These are phyloP conservation scores for Cuniculus paca DNA, from an alignment of 2,797 vertebrate genomes.

Conservation along the genomic window DNA sequence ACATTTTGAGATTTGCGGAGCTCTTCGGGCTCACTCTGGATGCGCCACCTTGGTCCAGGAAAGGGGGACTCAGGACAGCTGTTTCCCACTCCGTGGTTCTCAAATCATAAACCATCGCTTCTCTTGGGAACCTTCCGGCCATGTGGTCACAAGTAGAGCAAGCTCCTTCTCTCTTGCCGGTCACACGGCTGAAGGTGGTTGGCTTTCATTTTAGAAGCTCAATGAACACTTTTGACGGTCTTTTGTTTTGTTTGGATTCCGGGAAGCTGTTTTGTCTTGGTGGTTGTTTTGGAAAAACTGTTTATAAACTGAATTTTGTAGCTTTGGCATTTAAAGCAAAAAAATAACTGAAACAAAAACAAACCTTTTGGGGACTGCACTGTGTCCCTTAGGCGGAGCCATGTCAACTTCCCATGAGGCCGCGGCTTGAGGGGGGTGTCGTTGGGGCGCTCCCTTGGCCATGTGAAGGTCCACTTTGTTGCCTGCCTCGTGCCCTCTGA, in stretches of 20 bases:
- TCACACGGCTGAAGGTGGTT: conserved; percentile 59
- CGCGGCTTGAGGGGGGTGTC: conserved; percentile 78
- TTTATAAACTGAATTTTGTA: conserved; percentile 90
- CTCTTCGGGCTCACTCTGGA: conserved; percentile 68
- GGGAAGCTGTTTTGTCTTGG: conserved; percentile 76
- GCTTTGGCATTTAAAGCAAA: conserved; percentile 89
- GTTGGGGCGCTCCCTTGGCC: background rate
- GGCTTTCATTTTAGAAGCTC: conserved; percentile 82
- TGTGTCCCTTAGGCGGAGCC: conserved; percentile 60
- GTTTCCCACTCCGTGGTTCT: conserved; percentile 56
- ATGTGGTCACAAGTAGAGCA: conserved; percentile 15
- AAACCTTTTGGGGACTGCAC: conserved; percentile 84
- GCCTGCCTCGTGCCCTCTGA: conserved; percentile 76
- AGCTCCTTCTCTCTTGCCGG: conserved; percentile 63
- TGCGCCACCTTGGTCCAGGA: conserved; percentile 67
- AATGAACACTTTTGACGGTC: conserved; percentile 77
- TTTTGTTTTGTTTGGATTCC: conserved; percentile 80
- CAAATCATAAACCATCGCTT: conserved; percentile 17
- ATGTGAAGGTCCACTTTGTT: conserved; percentile 18
- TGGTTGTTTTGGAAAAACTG: conserved; percentile 79
- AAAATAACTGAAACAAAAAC: conserved; percentile 60
- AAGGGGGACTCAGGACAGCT: conserved; percentile 45
- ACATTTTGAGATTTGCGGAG: conserved; percentile 48
- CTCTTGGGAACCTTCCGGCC: conserved; percentile 49
- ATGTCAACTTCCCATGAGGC: conserved; percentile 58